Conservation (phyloP, 2,113 vertebrate genomes). For the Alaudala cheleensis region DNA sequence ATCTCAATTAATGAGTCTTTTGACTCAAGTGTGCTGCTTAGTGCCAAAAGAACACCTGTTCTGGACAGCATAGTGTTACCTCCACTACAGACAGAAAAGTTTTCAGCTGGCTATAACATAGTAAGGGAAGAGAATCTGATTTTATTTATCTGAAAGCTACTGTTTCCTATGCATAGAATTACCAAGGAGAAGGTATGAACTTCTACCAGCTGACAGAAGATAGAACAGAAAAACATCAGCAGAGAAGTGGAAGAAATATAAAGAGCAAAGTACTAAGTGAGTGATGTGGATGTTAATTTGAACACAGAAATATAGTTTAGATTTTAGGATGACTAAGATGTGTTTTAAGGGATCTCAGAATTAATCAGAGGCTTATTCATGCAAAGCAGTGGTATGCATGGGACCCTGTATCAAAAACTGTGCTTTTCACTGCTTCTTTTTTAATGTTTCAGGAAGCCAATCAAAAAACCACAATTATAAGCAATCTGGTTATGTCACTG, state of each 20-base stretch:
- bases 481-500: constrained; percentile 55
- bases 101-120: background rate
- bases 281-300: background rate
- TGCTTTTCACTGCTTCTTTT: background rate
- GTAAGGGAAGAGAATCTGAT: background rate
- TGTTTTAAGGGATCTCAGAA: background rate
- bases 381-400: background rate
- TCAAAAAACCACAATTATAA: constrained; percentile 28
- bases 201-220: background rate
- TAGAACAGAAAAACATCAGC: background rate
- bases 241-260: background rate
- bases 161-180: background rate
- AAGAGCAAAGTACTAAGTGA: background rate
- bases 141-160: background rate
- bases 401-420: background rate
- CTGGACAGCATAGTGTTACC: background rate
- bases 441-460: constrained; percentile 43
- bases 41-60: background rate
- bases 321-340: background rate
- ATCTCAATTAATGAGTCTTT: background rate
- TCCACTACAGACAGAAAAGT: background rate
- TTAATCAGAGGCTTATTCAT: constrained; percentile 49
- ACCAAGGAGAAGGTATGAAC: background rate
- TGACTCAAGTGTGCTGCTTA: background rate
- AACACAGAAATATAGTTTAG: background rate